Evolutionary conservation across 1,140 invertebrate genomes (phyloP).

Genomic region (Mycetomoellerius zeteki): DNA sequence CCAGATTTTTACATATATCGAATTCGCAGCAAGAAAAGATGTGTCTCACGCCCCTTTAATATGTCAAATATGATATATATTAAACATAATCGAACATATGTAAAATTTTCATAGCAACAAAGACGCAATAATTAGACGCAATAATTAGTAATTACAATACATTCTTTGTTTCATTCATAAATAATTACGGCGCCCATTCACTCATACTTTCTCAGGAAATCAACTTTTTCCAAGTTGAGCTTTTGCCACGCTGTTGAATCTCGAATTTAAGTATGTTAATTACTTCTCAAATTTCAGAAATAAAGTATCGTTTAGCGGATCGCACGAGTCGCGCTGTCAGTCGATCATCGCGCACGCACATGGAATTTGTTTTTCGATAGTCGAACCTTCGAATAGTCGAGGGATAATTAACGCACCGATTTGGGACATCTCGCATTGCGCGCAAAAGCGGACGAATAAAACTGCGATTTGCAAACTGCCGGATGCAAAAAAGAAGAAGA

Average conservation of each 20-base stretch:
- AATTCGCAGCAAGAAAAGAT: neutral
- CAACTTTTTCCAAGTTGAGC: neutral
- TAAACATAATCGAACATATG: slow-evolving; percentile 5
- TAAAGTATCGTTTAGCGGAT: slow-evolving; percentile 14
- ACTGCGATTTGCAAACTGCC: neutral
- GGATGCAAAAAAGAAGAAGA: neutral
- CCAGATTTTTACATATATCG: neutral
- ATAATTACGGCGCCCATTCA: neutral
- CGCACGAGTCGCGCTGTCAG: neutral
- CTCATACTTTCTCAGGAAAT: neutral
- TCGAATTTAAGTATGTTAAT: neutral
- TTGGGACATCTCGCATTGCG: neutral
- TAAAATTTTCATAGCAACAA: neutral
- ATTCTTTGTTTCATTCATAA: neutral
- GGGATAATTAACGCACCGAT: neutral
- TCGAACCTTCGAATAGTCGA: neutral
- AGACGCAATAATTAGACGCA: slow-evolving; percentile 14
- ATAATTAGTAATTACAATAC: neutral
- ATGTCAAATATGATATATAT: neutral
- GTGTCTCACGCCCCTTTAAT: slow-evolving; percentile 10
- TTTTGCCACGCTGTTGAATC: neutral
- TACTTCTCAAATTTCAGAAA: slow-evolving; percentile 15
- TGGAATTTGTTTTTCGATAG: neutral
- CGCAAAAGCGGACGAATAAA: slow-evolving; percentile 35
- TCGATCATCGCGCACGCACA: neutral